phyloP scores from a whole-genome alignment of 2,888 invertebrate species.

The Agrotis exclamationis region DNA sequence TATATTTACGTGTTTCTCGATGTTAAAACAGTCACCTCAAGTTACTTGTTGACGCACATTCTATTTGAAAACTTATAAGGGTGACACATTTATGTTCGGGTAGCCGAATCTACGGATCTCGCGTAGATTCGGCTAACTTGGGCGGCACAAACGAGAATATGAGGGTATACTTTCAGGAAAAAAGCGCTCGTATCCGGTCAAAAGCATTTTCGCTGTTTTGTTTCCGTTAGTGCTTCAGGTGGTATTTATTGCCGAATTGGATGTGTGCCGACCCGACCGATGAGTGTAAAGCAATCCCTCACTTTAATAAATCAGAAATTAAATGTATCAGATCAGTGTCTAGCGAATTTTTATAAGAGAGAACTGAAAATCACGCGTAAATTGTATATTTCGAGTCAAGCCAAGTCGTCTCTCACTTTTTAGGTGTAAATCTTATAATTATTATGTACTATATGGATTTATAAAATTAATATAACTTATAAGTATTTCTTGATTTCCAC shows the following conservation, averaged over 20 bases:
- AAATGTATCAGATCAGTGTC: background rate
- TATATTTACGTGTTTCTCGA: constrained; percentile 31
- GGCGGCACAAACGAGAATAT: too few relatives aligned
- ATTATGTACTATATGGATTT: constrained; percentile 18
- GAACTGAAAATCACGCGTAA: constrained; percentile 13
- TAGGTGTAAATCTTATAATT: constrained; percentile 31
- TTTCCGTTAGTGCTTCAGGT: too few relatives aligned
- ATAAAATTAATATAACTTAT: constrained; percentile 32
- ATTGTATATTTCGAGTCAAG: constrained; percentile 23
- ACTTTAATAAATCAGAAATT: too few relatives aligned
- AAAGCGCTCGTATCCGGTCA: too few relatives aligned
- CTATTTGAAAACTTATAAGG: background rate
- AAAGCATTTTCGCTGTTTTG: too few relatives aligned
- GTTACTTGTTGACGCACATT: constrained; percentile 31
- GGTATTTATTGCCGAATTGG: too few relatives aligned
- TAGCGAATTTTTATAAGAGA: constrained; percentile 9
- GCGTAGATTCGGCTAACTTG: too few relatives aligned
- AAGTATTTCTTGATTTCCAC: constrained; percentile 53
- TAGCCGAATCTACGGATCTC: too few relatives aligned
- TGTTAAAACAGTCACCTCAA: constrained; percentile 27
- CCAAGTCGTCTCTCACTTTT: constrained; percentile 25
- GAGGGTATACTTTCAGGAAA: too few relatives aligned
- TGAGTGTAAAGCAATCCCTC: too few relatives aligned
- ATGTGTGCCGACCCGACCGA: too few relatives aligned
- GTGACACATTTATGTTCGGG: too few relatives aligned